Base-by-base conservation (phyloP, 2,888 invertebrate species). In the Acutogordius australiensis region DNA sequence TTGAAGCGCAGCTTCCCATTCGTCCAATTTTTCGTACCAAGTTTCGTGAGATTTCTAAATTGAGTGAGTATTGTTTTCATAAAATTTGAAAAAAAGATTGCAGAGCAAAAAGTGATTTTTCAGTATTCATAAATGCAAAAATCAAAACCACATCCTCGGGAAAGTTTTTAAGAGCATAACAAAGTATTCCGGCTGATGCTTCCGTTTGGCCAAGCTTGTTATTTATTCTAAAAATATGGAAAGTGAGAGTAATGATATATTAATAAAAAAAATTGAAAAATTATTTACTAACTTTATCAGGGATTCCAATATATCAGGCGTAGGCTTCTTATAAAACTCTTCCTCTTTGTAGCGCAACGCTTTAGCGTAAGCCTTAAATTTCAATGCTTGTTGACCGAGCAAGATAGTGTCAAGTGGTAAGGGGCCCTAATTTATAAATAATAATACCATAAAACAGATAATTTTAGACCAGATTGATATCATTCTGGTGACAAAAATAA, bases 1-100 rank as follows among this genome's bases (percentile, higher is more conserved):
- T 63, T 80, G 78, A 45, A 91, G 73, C 0, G 97, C 97, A 68
- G 85, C 85, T 66, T 91, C 88, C 94, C 94, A 99, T 69, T 91
- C 88, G 71, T 97, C 91, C 1, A 97, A 74, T 71, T 97, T 94
- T 70, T 97, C 97, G 70, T 91, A 91, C 97, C 97, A 97, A 2
- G 86, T 77, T 57, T 91, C 87, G 70, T 84, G 58, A 69, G 45
- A 73, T 69, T 65, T 67, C 69, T 69, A 70, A 62, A 27, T 18
- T 18, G n/a, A n/a, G n/a, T n/a, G n/a, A n/a, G n/a, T n/a, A n/a
- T n/a, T n/a, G n/a, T n/a, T n/a, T n/a, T n/a, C n/a, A n/a, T n/a
- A n/a, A n/a, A n/a, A n/a, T n/a, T n/a, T n/a, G n/a, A n/a, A n/a
- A n/a, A n/a, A n/a, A n/a, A n/a, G n/a, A n/a, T n/a, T n/a, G n/a